A percentile compares a stretch with the other conserved stretches of the same genome.
phyloP scores from a whole-genome alignment of 2,888 invertebrate genomes.

The Ligdia adustata region DNA sequence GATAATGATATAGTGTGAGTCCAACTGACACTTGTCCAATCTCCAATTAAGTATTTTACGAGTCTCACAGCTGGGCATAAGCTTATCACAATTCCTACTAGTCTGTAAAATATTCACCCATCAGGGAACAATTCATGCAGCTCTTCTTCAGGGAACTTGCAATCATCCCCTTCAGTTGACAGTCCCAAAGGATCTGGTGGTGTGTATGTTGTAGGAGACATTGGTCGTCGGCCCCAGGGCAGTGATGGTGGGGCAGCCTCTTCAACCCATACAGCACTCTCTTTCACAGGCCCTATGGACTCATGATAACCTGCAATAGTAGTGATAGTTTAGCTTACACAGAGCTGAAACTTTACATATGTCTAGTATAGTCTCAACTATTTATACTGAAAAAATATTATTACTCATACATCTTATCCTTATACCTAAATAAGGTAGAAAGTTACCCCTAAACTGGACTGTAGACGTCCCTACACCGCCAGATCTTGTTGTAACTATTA shows the following conservation, averaged over 20 bases:
- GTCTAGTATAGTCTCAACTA: too few species aligned
- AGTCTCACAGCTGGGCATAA: too few species aligned
- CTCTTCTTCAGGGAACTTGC: slow-evolving; percentile 95
- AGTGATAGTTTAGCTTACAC: background rate
- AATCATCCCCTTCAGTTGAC: slow-evolving; percentile 96
- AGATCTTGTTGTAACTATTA: slow-evolving; percentile 93
- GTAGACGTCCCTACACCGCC: slow-evolving; percentile 95
- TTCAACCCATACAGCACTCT: slow-evolving; percentile 99
- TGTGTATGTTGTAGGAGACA: slow-evolving; percentile 93
- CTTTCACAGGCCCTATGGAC: slow-evolving; percentile 96
- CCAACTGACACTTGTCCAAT: too few species aligned
- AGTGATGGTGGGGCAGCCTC: slow-evolving; percentile 93
- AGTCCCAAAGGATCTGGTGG: slow-evolving; percentile 97
- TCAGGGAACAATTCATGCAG: slow-evolving; percentile 95
- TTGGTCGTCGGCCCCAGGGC: slow-evolving; percentile 92
- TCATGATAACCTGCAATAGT: slow-evolving; percentile 88
- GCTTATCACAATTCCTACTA: too few species aligned
- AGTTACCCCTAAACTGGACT: slow-evolving; percentile 93
- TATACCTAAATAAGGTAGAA: too few species aligned
- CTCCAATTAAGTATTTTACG: too few species aligned
- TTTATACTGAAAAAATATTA: too few species aligned
- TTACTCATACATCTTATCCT: too few species aligned
- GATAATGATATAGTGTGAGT: too few species aligned
- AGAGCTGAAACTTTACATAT: too few species aligned
- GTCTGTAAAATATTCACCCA: slow-evolving; percentile 64